Conservation (phyloP, 1,140 invertebrate species). For the Saccostrea glomerata region DNA sequence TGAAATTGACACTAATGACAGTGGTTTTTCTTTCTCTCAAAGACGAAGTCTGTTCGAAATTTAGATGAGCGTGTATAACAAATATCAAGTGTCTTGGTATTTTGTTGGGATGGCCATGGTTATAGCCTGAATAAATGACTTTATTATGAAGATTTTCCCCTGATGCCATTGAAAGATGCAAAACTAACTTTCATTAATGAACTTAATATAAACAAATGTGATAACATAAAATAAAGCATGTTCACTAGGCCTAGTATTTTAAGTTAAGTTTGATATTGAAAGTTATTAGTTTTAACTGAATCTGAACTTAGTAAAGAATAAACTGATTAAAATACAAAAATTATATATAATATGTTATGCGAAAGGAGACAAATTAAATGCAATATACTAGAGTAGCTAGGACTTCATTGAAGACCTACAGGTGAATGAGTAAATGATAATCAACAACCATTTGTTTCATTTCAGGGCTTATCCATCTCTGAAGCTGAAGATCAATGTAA, state of each 20-base stretch:
- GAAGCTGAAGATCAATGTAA: constrained; percentile 61
- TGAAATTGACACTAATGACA: not conserved
- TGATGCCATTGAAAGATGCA: no score
- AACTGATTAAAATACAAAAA: no score
- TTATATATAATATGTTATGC: no score
- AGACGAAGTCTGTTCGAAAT: not conserved
- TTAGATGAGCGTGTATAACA: not conserved
- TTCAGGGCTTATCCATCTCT: constrained; percentile 63
- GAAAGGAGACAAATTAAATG: no score
- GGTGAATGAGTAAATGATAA: not conserved
- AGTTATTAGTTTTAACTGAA: not conserved
- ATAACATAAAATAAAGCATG: no score
- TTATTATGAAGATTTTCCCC: no score
- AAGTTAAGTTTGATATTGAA: not conserved
- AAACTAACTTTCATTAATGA: no score
- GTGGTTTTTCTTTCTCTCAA: not conserved
- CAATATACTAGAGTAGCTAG: no score
- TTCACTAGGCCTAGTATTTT: no score
- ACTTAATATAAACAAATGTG: no score
- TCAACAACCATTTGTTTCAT: not conserved
- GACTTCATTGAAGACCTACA: no score
- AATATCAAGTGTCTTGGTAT: not conserved
- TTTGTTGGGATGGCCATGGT: not conserved
- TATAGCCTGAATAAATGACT: not conserved
- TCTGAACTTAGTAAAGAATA: no score